These are phyloP conservation scores for Drosophila oshimai DNA, from an alignment of 1,140 invertebrate species.

Conservation along the genomic window DNA sequence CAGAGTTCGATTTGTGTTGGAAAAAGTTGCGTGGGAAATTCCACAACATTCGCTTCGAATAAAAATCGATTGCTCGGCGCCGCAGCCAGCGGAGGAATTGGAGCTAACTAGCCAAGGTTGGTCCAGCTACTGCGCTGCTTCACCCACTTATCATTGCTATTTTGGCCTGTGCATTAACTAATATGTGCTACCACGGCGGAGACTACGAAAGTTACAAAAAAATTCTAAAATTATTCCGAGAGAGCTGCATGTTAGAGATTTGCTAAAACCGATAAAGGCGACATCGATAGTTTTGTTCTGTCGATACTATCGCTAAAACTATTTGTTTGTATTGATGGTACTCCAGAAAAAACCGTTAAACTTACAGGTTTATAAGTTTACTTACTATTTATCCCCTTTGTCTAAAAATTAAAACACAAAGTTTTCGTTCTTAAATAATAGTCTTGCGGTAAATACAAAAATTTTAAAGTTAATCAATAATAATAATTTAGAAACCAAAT, in stretches of 20 bases:
- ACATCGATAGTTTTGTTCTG: background rate
- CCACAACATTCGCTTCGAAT: conserved; percentile 35
- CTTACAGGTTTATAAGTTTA: too few species aligned
- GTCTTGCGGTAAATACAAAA: too few species aligned
- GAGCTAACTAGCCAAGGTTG: conserved; percentile 23
- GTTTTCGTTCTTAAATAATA: too few species aligned
- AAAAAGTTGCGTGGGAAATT: conserved; percentile 20
- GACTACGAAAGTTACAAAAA: conserved; percentile 16
- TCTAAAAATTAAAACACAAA: too few species aligned
- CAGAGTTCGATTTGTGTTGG: background rate
- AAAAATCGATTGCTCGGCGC: conserved; percentile 39
- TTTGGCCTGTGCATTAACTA: background rate
- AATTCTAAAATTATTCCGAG: conserved; percentile 23
- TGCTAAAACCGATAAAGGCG: background rate
- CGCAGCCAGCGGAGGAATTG: background rate
- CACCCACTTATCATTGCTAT: conserved; percentile 6
- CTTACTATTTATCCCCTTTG: too few species aligned
- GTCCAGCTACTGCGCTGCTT: conserved; percentile 1
- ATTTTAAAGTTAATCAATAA: too few species aligned
- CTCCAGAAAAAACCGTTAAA: too few species aligned
- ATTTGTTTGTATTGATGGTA: too few species aligned
- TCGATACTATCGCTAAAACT: background rate
- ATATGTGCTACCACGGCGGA: background rate
- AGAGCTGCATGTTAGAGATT: conserved; percentile 18
- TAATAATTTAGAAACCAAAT: too few species aligned